These are phyloP conservation scores for Arctocebus calabarensis DNA, from an alignment of 2,797 vertebrate genomes.

Conservation along the genomic window DNA sequence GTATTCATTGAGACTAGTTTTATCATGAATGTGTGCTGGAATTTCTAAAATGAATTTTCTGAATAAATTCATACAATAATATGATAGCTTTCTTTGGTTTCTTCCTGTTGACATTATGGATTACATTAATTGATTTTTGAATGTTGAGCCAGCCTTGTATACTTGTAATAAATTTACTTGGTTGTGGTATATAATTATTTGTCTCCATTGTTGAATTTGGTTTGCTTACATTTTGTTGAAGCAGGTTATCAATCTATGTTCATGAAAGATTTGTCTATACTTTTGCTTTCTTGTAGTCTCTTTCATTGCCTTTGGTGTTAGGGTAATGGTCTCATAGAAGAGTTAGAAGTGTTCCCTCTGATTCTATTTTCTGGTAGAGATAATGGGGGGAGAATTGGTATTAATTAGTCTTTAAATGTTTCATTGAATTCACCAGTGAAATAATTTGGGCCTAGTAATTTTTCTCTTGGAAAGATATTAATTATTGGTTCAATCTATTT, in stretches of 20 bases:
- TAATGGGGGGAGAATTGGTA: background rate
- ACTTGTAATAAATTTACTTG: background rate
- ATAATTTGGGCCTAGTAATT: background rate
- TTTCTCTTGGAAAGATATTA: background rate
- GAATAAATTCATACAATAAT: background rate
- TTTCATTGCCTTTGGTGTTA: background rate
- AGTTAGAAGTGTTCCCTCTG: background rate
- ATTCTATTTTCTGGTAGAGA: background rate
- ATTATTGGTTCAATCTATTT: constrained; percentile 36
- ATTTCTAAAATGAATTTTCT: constrained; percentile 23
- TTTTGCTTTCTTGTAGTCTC: background rate
- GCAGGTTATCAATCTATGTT: background rate
- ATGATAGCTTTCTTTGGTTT: background rate
- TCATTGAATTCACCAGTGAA: background rate
- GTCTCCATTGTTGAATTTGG: background rate
- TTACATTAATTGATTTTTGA: constrained; percentile 8
- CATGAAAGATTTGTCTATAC: background rate
- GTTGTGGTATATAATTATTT: background rate
- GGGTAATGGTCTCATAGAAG: background rate
- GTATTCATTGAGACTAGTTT: background rate
- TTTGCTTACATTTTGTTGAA: background rate
- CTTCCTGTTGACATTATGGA: background rate
- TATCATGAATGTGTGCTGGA: background rate
- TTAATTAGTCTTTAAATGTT: background rate
- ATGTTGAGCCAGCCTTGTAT: background rate